A percentile compares a stretch with the other conserved stretches of the same genome.
Evolutionary conservation across 1,140 invertebrate species (phyloP).

Genomic region (Eupristina koningsbergeri): DNA sequence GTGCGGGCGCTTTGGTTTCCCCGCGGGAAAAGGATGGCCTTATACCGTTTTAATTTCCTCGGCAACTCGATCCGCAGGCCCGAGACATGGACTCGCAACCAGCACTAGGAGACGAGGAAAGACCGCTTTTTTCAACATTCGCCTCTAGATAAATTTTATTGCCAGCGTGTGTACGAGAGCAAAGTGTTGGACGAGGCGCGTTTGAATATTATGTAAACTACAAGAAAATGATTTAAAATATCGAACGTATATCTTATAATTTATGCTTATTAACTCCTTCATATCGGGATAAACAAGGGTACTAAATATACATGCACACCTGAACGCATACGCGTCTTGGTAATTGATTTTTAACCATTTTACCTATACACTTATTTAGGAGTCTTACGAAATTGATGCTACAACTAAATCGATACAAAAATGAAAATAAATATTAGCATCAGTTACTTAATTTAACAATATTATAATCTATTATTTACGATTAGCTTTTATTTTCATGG

Average conservation of each 20-base stretch:
- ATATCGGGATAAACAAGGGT: no score
- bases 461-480: not conserved
- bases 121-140: not conserved
- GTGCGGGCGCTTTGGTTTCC: not conserved
- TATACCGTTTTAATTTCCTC: conserved; percentile 32
- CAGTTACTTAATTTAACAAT: no score
- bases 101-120: not conserved
- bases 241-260: no score
- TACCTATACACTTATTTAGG: no score
- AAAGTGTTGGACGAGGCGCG: not conserved
- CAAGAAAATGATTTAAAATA: not conserved
- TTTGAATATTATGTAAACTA: not conserved
- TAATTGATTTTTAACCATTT: no score
- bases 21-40: not conserved
- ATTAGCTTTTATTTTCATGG: no score
- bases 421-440: no score
- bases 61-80: not conserved
- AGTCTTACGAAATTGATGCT: no score
- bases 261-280: no score
- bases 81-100: not conserved
- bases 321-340: no score
- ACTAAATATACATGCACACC: no score
- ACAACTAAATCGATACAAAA: no score
- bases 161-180: not conserved
- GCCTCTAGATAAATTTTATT: conserved; percentile 24